Conservation (phyloP, 37 sponge, comb jelly and placozoan species). For the Crambe crambe region DNA sequence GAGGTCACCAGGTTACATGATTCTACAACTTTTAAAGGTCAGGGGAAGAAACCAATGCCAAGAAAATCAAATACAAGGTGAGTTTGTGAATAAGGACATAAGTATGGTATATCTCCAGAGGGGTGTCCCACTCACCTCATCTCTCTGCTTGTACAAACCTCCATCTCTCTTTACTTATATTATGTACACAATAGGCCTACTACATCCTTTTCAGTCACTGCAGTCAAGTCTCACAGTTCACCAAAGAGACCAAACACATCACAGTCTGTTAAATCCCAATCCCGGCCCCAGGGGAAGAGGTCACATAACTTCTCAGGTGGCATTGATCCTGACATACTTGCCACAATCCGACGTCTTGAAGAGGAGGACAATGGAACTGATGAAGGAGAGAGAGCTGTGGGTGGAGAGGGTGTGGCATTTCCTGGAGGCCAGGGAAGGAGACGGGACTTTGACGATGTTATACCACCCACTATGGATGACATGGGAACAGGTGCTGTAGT, state of each 20-base stretch:
- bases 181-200: not conserved
- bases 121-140: not conserved
- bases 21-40: no score
- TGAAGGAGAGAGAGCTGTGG: not conserved
- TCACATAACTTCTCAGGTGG: not conserved
- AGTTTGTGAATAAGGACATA: no score
- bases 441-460: conserved; percentile 34
- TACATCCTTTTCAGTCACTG: not conserved
- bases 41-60: no score
- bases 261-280: not conserved
- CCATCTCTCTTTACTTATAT: not conserved
- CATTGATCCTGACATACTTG: not conserved
- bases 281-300: not conserved
- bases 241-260: not conserved
- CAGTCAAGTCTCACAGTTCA: not conserved
- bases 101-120: no score
- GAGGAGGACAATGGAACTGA: not conserved
- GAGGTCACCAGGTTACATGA: no score
- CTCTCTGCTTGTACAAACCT: not conserved
- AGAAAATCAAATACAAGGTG: no score
- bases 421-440: not conserved
- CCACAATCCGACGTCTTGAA: not conserved
- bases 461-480: conserved; percentile 66
- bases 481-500: conserved; percentile 70
- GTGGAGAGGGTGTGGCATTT: not conserved